Conservation (phyloP, 2,797 vertebrate genomes). For the Chaetophractus vellerosus region DNA sequence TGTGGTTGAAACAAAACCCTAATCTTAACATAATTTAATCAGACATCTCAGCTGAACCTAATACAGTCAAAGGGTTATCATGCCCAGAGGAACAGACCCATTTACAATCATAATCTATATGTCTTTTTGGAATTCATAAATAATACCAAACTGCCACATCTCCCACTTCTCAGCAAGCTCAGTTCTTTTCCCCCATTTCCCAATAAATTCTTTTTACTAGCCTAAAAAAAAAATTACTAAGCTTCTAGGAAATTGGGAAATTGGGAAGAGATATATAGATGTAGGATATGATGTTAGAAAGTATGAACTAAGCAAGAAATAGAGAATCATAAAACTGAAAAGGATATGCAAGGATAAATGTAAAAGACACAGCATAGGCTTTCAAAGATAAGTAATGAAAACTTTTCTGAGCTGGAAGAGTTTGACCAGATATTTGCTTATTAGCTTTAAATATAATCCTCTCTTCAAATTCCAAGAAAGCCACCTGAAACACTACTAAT, state of each 20-base stretch:
- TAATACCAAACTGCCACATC: no score
- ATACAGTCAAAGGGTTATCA: no score
- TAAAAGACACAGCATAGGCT: background rate
- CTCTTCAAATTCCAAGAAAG: background rate
- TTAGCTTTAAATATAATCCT: slow-evolving; percentile 5
- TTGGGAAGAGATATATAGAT: background rate
- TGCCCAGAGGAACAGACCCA: no score
- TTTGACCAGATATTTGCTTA: background rate
- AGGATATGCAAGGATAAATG: background rate
- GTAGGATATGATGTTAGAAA: background rate
- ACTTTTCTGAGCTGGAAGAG: background rate
- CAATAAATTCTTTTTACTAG: no score
- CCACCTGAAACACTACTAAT: background rate
- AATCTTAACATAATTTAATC: no score
- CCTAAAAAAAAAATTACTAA: background rate
- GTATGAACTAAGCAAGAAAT: background rate
- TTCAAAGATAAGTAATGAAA: background rate
- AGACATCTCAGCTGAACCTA: no score
- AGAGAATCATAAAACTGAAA: background rate
- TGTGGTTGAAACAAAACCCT: no score
- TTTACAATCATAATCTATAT: no score
- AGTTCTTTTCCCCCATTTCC: no score
- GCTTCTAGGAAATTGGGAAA: background rate
- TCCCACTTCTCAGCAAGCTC: no score
- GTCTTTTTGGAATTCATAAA: no score